Percentiles rank a stretch among this genome's conserved stretches.
Conservation (phyloP, 2,797 vertebrate genomes). For the Sebastolobus altivelis region DNA sequence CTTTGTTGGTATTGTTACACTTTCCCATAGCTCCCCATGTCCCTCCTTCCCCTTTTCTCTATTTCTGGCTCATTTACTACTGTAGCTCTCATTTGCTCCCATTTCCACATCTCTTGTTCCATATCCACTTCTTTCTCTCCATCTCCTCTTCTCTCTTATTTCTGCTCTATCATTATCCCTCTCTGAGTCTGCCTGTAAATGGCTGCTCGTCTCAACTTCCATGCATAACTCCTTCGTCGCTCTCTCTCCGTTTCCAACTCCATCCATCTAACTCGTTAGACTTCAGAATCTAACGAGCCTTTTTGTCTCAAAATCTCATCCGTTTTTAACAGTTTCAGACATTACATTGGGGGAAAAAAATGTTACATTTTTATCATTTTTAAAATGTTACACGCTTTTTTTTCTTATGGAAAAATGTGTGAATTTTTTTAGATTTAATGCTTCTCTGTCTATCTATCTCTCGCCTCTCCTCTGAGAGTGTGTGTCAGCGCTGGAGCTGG, state of each 20-base stretch:
- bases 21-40: not conserved
- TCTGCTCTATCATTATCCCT: constrained; percentile 26
- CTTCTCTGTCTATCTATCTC: constrained; percentile 3
- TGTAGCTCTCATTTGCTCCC: constrained; percentile 16
- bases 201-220: constrained; percentile 15
- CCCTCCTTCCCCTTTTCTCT: not conserved
- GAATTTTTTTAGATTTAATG: not conserved
- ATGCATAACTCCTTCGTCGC: not conserved
- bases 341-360: not conserved
- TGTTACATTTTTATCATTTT: not conserved
- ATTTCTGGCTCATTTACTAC: constrained; percentile 21
- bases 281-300: not conserved
- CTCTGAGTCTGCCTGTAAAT: constrained; percentile 16
- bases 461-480: constrained; percentile 48
- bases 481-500: constrained; percentile 55
- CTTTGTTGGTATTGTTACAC: not conserved
- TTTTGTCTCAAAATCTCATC: not conserved
- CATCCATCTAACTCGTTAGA: not conserved
- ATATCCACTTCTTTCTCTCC: not conserved
- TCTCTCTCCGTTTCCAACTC: not conserved
- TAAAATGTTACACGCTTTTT: not conserved
- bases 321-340: not conserved
- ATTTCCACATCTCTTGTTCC: constrained; percentile 18
- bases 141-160: constrained; percentile 11
- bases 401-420: not conserved